These are phyloP conservation scores for Drosophila kurseongensis DNA, from an alignment of 1,140 invertebrate genomes.

Conservation along the genomic window DNA sequence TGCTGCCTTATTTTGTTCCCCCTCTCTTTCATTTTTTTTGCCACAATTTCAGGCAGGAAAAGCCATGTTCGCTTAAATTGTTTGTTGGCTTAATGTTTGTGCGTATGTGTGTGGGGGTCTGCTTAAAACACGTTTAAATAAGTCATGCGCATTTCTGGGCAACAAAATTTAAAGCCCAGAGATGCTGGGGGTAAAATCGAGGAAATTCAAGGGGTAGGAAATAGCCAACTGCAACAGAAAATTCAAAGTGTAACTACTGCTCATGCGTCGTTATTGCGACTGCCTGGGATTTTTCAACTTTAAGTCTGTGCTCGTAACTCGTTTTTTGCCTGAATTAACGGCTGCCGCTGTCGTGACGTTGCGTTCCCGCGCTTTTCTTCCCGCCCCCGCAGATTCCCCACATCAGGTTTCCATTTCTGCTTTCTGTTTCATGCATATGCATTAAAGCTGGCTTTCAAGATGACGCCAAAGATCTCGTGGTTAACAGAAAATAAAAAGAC, in stretches of 20 bases:
- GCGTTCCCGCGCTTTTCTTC: slow-evolving; percentile 48
- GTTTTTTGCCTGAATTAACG: slow-evolving; percentile 57
- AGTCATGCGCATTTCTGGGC: slow-evolving; percentile 75
- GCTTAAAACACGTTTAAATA: slow-evolving; percentile 76
- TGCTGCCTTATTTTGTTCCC: slow-evolving; percentile 26
- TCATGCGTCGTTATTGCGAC: slow-evolving; percentile 41
- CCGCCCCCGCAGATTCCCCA: slow-evolving; percentile 3
- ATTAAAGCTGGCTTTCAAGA: slow-evolving; percentile 33
- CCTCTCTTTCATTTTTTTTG: slow-evolving; percentile 38
- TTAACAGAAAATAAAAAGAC: neutral
- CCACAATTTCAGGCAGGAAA: slow-evolving; percentile 79
- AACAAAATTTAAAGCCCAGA: slow-evolving; percentile 68
- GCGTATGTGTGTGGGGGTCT: slow-evolving; percentile 31
- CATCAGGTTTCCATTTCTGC: slow-evolving; percentile 28
- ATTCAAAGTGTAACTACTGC: slow-evolving; percentile 43
- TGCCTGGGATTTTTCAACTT: slow-evolving; percentile 37
- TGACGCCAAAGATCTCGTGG: slow-evolving; percentile 26
- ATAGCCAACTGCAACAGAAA: slow-evolving; percentile 31
- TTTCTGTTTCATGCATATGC: slow-evolving; percentile 46
- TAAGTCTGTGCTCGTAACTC: slow-evolving; percentile 32
- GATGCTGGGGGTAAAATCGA: slow-evolving; percentile 8
- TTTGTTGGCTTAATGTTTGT: slow-evolving; percentile 72
- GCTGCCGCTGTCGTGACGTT: slow-evolving; percentile 40
- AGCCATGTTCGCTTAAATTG: slow-evolving; percentile 79
- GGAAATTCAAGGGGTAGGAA: slow-evolving; percentile 28